A percentile compares a stretch with the other conserved stretches of the same genome.
Conservation (phyloP, 2,797 vertebrate species). For the Sebastolobus altivelis region DNA sequence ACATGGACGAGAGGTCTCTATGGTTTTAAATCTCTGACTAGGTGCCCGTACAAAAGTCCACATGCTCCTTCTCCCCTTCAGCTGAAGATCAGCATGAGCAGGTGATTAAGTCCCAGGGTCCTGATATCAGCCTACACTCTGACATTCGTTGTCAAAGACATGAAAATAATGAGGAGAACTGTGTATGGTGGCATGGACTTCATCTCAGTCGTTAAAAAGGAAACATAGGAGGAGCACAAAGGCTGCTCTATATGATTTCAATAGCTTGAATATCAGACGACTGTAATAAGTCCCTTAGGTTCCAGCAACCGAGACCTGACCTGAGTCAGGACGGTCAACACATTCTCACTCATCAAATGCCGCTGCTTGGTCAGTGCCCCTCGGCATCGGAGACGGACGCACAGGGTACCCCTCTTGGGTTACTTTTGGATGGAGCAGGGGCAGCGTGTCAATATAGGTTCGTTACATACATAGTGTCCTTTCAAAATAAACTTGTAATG, state of each 20-base stretch:
- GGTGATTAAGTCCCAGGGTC: constrained; percentile 6
- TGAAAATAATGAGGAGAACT: background rate
- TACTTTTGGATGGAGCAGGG: no score
- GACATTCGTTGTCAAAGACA: background rate
- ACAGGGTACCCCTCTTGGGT: no score
- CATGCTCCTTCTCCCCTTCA: background rate
- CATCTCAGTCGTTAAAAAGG: background rate
- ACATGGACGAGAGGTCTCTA: constrained; percentile 24
- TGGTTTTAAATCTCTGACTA: constrained; percentile 23
- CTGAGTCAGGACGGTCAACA: no score
- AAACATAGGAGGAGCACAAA: background rate
- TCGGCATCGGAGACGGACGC: no score
- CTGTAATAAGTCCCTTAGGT: background rate
- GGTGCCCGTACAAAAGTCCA: background rate
- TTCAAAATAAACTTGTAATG: no score
- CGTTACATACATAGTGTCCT: no score
- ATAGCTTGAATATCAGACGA: background rate
- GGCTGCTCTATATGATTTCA: background rate
- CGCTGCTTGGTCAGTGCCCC: no score
- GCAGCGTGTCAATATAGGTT: no score
- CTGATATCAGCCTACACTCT: background rate
- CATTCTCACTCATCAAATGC: no score
- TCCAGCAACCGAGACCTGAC: no score
- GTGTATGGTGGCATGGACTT: background rate
- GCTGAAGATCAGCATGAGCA: background rate